Evolutionary conservation across 2,888 invertebrate genomes (phyloP), one percentile per base, ranked within the genome.

Genomic region (Cancer borealis): DNA sequence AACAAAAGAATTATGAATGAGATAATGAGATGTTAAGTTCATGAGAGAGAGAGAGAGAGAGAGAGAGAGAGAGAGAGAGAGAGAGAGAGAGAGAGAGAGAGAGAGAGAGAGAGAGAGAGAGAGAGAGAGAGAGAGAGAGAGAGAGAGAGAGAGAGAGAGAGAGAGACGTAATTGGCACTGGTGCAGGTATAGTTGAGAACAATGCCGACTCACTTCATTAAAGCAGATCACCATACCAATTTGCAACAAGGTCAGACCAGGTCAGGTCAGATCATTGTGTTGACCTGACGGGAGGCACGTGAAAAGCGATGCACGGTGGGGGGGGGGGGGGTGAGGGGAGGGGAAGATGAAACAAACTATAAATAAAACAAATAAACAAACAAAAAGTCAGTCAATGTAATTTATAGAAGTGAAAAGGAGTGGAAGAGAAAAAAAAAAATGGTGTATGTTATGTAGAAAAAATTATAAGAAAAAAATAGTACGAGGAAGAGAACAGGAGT

Each of bases 31-130:
- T 47, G 45, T 10, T 30, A 49, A 91, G 60, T n/a, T 10, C 10
- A n/a, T 21, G 66, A 91, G 91, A 66, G 91, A 91, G 91, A 91
- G 91, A 66, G 91, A 66, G 91, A 91, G 91, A 66, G 73, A 91
- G 91, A 90, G 90, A 90, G 90, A 90, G 90, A 90, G 90, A 90
- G 90, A 90, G 90, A 90, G 90, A 90, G 90, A 90, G 90, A 90
- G 90, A 90, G 90, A 90, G 47, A 90, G 79, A 79, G 79, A 79
- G 79, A 79, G 79, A 79, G 79, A 79, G 79, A 79, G 79, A 79
- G 79, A 79, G 79, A 79, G 79, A 79, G 79, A 79, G 79, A 66
- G 66, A 66, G 66, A 66, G 66, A 66, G 66, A 66, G 66, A 66
- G 66, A 66, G 66, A 66, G 66, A 66, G 90, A 90, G 90, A 90